Conservation (phyloP, 2,888 invertebrate species). For the Odontothrips loti region DNA sequence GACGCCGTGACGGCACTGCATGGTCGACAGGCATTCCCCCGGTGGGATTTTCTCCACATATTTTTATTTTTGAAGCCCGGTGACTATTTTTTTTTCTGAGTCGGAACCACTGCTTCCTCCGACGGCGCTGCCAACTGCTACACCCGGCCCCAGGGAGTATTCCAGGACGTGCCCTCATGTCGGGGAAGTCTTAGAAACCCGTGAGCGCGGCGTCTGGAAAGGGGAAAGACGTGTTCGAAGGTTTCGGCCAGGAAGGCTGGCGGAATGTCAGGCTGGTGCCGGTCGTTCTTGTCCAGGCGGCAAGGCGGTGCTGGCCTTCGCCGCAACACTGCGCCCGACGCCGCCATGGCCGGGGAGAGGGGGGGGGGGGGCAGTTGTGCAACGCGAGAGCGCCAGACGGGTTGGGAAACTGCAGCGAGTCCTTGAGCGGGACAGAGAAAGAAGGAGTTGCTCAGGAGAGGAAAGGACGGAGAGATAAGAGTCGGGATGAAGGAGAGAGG, state of each 20-base stretch:
- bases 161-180: too few species aligned
- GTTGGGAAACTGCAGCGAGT: conserved; percentile 23
- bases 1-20: too few species aligned
- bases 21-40: too few species aligned
- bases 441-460: not conserved
- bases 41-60: too few species aligned
- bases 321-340: not conserved
- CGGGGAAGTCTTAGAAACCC: too few species aligned
- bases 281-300: not conserved
- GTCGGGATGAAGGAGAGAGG: not conserved
- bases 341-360: not conserved
- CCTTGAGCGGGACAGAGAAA: conserved; percentile 5
- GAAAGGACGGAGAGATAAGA: not conserved
- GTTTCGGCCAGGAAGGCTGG: not conserved
- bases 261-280: not conserved
- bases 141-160: too few species aligned
- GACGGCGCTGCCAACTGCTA: too few species aligned
- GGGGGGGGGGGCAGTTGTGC: not conserved
- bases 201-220: too few species aligned
- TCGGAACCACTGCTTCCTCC: too few species aligned
- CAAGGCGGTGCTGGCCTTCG: conserved; percentile 8
- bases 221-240: too few species aligned
- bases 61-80: too few species aligned
- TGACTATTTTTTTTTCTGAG: too few species aligned
- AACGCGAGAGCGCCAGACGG: conserved; percentile 18